phyloP scores from a whole-genome alignment of 2,797 vertebrate species.

The Macropodus opercularis region DNA sequence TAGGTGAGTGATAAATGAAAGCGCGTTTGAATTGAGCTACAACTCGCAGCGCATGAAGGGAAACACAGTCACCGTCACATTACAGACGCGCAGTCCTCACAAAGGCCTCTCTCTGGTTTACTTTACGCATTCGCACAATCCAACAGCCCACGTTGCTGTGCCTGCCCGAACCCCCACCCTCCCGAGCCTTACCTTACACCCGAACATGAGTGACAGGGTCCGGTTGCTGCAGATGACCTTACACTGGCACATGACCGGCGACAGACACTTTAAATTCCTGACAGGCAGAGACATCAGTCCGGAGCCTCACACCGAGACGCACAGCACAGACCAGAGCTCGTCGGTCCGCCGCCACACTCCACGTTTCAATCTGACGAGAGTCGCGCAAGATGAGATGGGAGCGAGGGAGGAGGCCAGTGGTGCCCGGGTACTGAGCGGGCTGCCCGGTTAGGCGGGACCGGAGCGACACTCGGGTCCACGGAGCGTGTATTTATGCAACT shows the following conservation, averaged over 20 bases:
- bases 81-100: background rate
- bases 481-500: conserved; percentile 1
- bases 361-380: conserved; percentile 11
- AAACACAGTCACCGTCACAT: conserved; percentile 4
- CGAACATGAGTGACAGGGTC: conserved; percentile 87
- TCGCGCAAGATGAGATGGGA: conserved; percentile 21
- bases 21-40: conserved; percentile 9
- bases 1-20: conserved; percentile 32
- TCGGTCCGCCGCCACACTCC: conserved; percentile 56
- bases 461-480: background rate
- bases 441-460: conserved; percentile 29
- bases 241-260: conserved; percentile 89
- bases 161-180: too few relatives aligned
- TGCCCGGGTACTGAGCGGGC: conserved; percentile 29
- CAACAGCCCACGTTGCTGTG: background rate
- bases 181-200: conserved; percentile 80
- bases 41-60: background rate
- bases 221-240: conserved; percentile 88
- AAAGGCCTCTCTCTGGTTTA: conserved; percentile 10
- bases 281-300: conserved; percentile 82
- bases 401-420: conserved; percentile 5
- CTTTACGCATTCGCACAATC: background rate
- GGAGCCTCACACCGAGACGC: conserved; percentile 48
- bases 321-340: conserved; percentile 59
- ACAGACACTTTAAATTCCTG: conserved; percentile 84